Conservation (phyloP, 2,888 invertebrate species). For the Ceramica pisi region DNA sequence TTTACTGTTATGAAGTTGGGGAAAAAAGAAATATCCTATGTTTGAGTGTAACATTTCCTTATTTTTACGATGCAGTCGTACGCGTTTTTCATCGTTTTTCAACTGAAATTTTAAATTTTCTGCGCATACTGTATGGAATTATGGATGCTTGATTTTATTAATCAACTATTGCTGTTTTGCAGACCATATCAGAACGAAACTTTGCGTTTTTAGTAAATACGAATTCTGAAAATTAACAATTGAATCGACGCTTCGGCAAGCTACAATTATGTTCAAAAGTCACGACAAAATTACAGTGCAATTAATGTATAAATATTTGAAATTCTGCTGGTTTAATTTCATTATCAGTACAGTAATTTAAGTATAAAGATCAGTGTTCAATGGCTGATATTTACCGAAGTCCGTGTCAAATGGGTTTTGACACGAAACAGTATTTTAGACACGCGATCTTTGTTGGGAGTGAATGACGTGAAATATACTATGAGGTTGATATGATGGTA, state of each 20-base stretch:
- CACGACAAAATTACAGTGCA: constrained; percentile 32
- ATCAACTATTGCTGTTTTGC: constrained; percentile 22
- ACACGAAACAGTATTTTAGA: constrained; percentile 69
- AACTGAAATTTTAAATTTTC: constrained; percentile 34
- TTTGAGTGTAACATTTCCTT: constrained; percentile 42
- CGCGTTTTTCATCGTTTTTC: constrained; percentile 25
- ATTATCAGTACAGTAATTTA: constrained; percentile 65
- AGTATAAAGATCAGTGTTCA: constrained; percentile 70
- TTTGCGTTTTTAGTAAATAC: constrained; percentile 4
- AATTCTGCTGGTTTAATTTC: constrained; percentile 51
- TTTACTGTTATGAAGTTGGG: constrained; percentile 61
- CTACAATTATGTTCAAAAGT: constrained; percentile 18
- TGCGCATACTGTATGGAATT: constrained; percentile 14
- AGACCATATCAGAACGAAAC: neutral
- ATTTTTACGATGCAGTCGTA: constrained; percentile 35
- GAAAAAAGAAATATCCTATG: constrained; percentile 54
- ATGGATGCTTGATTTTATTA: constrained; percentile 26
- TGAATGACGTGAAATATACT: constrained; percentile 43
- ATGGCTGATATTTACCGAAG: constrained; percentile 72
- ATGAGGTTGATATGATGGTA: constrained; percentile 21
- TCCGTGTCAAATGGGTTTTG: constrained; percentile 71
- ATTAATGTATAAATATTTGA: constrained; percentile 58
- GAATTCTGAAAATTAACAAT: constrained; percentile 22
- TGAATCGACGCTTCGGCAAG: neutral
- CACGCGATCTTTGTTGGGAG: constrained; percentile 70